These are phyloP conservation scores for Platyura marginata DNA, from an alignment of 1,140 invertebrate genomes.

Conservation along the genomic window DNA sequence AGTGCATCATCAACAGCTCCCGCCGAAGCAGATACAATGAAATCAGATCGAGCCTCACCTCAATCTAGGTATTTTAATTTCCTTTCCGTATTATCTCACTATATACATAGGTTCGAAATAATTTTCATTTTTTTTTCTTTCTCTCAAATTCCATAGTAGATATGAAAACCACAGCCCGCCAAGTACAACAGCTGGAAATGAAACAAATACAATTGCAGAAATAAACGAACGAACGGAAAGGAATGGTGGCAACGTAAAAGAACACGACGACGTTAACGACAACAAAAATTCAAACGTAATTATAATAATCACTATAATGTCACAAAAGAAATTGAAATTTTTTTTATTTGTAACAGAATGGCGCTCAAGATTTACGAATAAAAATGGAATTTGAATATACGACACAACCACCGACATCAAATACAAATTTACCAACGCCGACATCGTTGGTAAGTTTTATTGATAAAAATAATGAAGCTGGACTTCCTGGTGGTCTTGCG, in stretches of 20 bases:
- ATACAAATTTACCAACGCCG: constrained; percentile 29
- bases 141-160: constrained; percentile 9
- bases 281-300: not conserved
- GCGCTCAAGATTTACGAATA: constrained; percentile 33
- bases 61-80: constrained; percentile 16
- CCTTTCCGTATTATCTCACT: too few species aligned
- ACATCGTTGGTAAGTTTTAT: constrained; percentile 28
- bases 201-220: constrained; percentile 16
- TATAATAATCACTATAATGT: too few species aligned
- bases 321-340: not conserved
- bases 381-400: constrained; percentile 35
- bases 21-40: constrained; percentile 24
- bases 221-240: constrained; percentile 22
- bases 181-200: constrained; percentile 20
- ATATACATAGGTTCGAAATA: too few species aligned
- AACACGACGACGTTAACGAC: constrained; percentile 20
- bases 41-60: constrained; percentile 22
- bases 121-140: constrained; percentile 1
- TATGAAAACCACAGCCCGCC: constrained; percentile 24
- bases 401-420: constrained; percentile 24
- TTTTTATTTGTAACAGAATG: constrained; percentile 11
- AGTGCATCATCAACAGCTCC: constrained; percentile 23
- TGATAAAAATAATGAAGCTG: constrained; percentile 27
- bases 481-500: constrained; percentile 17
- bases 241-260: constrained; percentile 17